Evolutionary conservation across 2,888 invertebrate species (phyloP), one percentile per base, ranked within the genome.

Genomic region (Machimus rusticus): DNA sequence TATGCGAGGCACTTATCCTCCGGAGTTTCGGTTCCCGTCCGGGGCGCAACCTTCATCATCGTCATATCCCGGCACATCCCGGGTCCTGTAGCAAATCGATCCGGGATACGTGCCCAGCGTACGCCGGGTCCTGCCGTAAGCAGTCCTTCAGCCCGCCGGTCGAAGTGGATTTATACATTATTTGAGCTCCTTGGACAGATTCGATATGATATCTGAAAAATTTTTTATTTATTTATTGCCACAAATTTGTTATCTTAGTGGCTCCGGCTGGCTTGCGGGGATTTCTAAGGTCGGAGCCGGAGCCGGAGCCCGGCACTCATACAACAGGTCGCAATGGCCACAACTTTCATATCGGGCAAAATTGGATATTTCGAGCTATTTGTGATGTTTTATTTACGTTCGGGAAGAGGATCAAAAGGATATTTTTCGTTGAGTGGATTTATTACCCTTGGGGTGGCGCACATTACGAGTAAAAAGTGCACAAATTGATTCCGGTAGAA

Each of bases 151-250:
- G 74, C 43, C 34, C 28, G 39, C 39, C 23, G 37, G 43, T 34
- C 85, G n/a, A 57, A 78, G 78, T 86, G 78, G 85, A 88, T 88
- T 88, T 88, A 88, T 88, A 88, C 87, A 85, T 88, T 88, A 87
- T 88, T 88, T 88, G 88, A 88, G 87, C 81, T 87, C 34, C 82
- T 88, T 87, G 87, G 88, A 88, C 88, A 88, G 87, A 88, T 88
- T 79, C 87, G 82, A 88, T 88, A 88, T 88, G 85, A 88, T 88
- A 87, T 86, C 88, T 43, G 87, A 57, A 86, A 86, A 88, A 87
- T 74, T 87, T 87, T 88, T 88, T 88, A 88, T 88, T 88, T 88
- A 88, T 88, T 88, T 88, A 88, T 88, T 88, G 87, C 88, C 86
- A 76, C 88, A 88, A 88, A 88, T 88, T 88, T 88, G 87, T 79